Evolutionary conservation across 2,113 vertebrate genomes (phyloP), one percentile per base, ranked within the genome.

Genomic region (Catharus fuscescens): DNA sequence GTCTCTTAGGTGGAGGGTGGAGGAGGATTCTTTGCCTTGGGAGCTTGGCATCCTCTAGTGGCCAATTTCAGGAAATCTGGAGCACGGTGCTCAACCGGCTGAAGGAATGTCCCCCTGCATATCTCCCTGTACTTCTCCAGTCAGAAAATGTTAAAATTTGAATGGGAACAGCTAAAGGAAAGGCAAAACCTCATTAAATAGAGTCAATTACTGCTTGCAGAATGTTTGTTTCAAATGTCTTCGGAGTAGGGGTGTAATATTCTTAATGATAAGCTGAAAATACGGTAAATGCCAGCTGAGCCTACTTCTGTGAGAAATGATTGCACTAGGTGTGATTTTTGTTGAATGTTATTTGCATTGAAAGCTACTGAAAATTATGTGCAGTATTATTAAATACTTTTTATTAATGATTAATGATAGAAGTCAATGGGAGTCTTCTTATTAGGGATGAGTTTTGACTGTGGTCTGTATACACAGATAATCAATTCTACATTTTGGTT

Each of bases 1-100:
- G 38, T 28, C 16, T 38, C 61, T 77, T 1, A 2, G 21, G 15
- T 17, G 32, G 44, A 66, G 47, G 45, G 32, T 53, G 78, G 67
- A 91, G 65, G 42, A 25, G 71, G 34, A 65, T 80, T 89, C 77
- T 54, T 64, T 90, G 79, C 44, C 8, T 83, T 73, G 85, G 81
- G 64, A 94, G 50, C 53, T 77, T 93, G 93, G 93, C 95, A 87
- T 95, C 94, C 94, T 88, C 94, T 96, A 94, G 93, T 67, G 95
- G 94, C 88, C 79, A 53, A 0, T 18, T 48, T 40, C 20, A 28
- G 88, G 71, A 87, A 73, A 48, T 50, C n/a, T 23, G 52, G 74
- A 88, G 24, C 38, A 38, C 6, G 1, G 1, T 26, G 31, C 62
- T 91, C 40, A 47, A 1, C 45, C 21, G 45, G 8, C 28, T 38